A percentile compares a stretch with the other conserved stretches of the same genome.
Conservation (phyloP, 2,113 vertebrate species). For the Mesoclemmys tuberculata region DNA sequence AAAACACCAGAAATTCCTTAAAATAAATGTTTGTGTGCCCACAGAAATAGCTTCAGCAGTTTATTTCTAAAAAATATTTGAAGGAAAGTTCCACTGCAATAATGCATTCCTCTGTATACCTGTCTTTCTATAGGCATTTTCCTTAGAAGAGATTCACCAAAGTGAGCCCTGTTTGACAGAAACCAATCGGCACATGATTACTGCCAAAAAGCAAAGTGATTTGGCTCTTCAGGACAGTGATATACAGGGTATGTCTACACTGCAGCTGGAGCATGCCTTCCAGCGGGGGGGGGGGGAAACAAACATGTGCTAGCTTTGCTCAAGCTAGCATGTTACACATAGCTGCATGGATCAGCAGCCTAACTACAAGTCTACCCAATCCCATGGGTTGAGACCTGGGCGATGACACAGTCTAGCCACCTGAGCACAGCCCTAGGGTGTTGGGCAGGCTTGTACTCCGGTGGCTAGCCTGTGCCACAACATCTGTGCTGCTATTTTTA, state of each 20-base stretch:
- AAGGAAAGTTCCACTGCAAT: neutral
- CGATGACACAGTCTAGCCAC: neutral
- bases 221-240: neutral
- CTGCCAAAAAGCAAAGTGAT: neutral
- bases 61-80: neutral
- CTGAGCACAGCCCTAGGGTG: neutral
- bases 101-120: accelerated
- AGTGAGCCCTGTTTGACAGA: neutral
- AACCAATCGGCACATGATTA: neutral
- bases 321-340: no score
- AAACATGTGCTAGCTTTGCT: no score
- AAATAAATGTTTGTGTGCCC: neutral
- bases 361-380: no score
- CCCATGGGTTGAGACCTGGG: no score
- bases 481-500: no score
- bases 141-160: neutral
- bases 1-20: neutral
- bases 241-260: neutral
- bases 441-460: neutral
- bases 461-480: neutral
- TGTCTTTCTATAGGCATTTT: neutral
- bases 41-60: neutral
- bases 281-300: no score
- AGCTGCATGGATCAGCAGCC: no score
- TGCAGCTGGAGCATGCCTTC: no score